Evolutionary conservation across 2,888 invertebrate genomes (phyloP), one percentile per base, ranked within the genome.

Genomic region (Pristionchus japonicus): DNA sequence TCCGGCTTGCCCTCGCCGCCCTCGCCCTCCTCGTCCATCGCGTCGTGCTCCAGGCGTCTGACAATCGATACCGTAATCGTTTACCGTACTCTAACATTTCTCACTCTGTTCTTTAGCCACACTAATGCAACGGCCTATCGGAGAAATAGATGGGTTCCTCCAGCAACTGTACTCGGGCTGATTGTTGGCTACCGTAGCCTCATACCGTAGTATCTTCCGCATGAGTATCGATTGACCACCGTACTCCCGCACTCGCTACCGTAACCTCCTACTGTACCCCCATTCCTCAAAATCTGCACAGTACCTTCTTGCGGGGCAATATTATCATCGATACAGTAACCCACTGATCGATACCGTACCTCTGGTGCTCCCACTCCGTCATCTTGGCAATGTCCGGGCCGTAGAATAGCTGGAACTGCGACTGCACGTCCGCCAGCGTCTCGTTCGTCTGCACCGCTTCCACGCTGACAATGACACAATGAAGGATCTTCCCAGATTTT

Each of bases 381-480:
- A 95, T 95, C 88, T 94, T 93, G n/a, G 94, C 93, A 47, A 95
- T 92, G 88, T 95, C 95, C 7, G 96, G 96, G 0, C 97, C 97
- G 94, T 99, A 98, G 95, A 98, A 97, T 31, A 92, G 88, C 70
- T 97, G 96, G 95, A 99, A 99, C 94, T 98, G 98, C 91, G 97
- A 96, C 95, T 97, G 97, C 1, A 97, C 97, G 94, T 99, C 99
- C 89, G 97, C 97, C 0, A 99, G 95, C 94, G 98, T 98, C 94
- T 99, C 98, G 17, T 97, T 96, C 0, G 97, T 97, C 94, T 97
- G 97, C 0, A 97, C 97, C 86, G 95, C 96, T 91, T 96, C 96
- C 89, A 97, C 95, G 84, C 96, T 92, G 84, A 49, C 91, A 89
- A 37, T 57, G 17, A 43, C 23, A n/a, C 11, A 20, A 15, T 23